These are phyloP conservation scores for Machimus atricapillus DNA, from an alignment of 2,888 invertebrate genomes.

Conservation along the genomic window DNA sequence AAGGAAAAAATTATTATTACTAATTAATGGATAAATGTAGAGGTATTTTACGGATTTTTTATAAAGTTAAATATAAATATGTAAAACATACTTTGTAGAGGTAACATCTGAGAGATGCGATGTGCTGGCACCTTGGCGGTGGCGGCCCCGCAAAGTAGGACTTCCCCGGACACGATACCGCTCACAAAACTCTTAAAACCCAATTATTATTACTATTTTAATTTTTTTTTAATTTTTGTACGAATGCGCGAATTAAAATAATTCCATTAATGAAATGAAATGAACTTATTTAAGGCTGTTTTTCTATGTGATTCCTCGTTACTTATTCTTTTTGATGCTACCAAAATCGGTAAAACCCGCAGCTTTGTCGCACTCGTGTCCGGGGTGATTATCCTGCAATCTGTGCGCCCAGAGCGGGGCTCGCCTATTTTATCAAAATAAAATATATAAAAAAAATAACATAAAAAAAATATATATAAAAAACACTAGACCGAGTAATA, in stretches of 20 bases:
- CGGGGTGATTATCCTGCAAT: not conserved
- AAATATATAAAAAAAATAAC: not conserved
- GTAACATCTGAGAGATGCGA: conserved; percentile 32
- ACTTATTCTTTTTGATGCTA: not conserved
- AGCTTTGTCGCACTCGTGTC: not conserved
- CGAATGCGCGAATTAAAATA: not conserved
- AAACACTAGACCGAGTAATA: conserved; percentile 6
- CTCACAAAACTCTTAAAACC: not conserved
- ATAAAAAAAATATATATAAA: not conserved
- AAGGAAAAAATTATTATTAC: conserved; percentile 39
- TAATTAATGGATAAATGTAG: conserved; percentile 32
- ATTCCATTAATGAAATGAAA: not conserved
- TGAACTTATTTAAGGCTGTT: conserved; percentile 2
- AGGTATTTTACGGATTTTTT: conserved; percentile 39
- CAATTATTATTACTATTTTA: not conserved
- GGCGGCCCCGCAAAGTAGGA: not conserved
- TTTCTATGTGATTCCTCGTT: conserved; percentile 14
- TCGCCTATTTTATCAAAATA: conserved; percentile 12
- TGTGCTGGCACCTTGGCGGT: conserved; percentile 27
- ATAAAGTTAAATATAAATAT: conserved; percentile 24
- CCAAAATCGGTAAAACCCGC: not conserved
- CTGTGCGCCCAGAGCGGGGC: not conserved
- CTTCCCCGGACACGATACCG: not conserved
- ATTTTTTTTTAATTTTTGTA: not conserved
- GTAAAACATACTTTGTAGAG: not conserved